Evolutionary conservation across 2,888 invertebrate species (phyloP).

Genomic region (Drosophila heteroneura): DNA sequence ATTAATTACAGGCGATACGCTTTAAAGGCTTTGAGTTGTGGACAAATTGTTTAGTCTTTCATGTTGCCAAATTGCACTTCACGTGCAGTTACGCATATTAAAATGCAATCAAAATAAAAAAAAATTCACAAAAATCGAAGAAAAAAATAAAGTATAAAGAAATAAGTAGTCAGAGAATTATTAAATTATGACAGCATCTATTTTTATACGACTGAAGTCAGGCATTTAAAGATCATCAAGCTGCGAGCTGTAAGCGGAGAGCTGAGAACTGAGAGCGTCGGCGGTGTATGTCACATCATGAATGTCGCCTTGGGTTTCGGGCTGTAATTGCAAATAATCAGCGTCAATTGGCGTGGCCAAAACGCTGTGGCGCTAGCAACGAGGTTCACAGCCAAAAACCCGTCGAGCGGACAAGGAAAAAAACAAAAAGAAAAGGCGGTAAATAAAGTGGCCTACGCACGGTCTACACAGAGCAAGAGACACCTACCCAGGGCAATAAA

Average conservation of each 20-base stretch:
- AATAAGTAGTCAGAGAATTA: conserved; percentile 37
- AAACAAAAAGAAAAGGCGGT: conserved; percentile 19
- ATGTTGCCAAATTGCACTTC: conserved; percentile 55
- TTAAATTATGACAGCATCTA: conserved; percentile 61
- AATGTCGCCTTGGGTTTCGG: conserved; percentile 66
- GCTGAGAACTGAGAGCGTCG: conserved; percentile 25
- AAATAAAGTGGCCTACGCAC: conserved; percentile 71
- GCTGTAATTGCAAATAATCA: conserved; percentile 76
- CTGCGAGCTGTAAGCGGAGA: conserved; percentile 10
- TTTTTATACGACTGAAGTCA: conserved; percentile 53
- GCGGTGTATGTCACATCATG: conserved; percentile 58
- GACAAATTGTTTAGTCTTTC: conserved; percentile 58
- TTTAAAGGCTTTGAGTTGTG: conserved; percentile 25
- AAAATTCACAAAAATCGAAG: conserved; percentile 5
- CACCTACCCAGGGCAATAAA: conserved; percentile 62
- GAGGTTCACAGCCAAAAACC: conserved; percentile 35
- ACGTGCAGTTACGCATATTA: conserved; percentile 55
- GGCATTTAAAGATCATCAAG: conserved; percentile 37
- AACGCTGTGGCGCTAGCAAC: conserved; percentile 29
- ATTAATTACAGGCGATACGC: conserved; percentile 58
- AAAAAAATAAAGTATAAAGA: conserved; percentile 8
- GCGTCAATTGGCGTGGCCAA: conserved; percentile 74
- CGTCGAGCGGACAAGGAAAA: conserved; percentile 19
- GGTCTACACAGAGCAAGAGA: conserved; percentile 32
- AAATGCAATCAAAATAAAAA: conserved; percentile 55